Base-by-base conservation (phyloP, 2,113 vertebrate species). In the Spheniscus mendiculus region DNA sequence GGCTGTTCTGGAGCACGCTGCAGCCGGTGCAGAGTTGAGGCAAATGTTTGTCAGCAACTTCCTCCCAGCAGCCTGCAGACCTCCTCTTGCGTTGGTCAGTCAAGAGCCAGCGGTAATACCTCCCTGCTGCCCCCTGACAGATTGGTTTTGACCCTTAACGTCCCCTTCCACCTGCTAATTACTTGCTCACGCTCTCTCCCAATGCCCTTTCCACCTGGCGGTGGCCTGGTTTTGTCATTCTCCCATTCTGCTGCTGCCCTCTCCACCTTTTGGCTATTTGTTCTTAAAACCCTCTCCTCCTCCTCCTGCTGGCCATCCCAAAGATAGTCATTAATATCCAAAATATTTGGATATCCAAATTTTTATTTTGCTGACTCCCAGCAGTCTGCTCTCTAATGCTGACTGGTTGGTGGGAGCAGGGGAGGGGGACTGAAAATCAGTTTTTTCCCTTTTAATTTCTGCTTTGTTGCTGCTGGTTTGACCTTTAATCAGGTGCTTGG, bases 401-500 rank as follows among this genome's bases (percentile, higher is more conserved):
- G 58, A 3, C 38, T 58, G 63, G 38, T 34, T 95, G 55, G 47
- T 83, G 69, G 47, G 29, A 55, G 58, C 8, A 25, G 44, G 11
- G 20, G 9, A 77, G 22, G 27, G 20, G 58, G 36, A 66, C 52
- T 70, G 62, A 90, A 93, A 93, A 77, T 70, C 78, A 40, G 62
- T 8, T 27, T 20, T 70, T 86, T 89, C 42, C 21, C 67, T 92
- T 96, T 96, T 83, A 95, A 95, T 96, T 83, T 88, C 71, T 90
- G 82, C 44, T 94, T 90, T 94, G 78, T 86, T 92, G 74, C 73
- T 71, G 82, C 84, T 88, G 50, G 45, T 58, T 66, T 96, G 95
- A 94, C 91, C 94, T 97, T 90, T 95, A 91, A 78, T 94, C 94
- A 86, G 87, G 91, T 95, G 87, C 34, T 59, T 81, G 89, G 66